Evolutionary conservation across 2,888 invertebrate genomes (phyloP), one percentile per base, ranked within the genome.

Genomic region (Thecocarcelia acutangulata): DNA sequence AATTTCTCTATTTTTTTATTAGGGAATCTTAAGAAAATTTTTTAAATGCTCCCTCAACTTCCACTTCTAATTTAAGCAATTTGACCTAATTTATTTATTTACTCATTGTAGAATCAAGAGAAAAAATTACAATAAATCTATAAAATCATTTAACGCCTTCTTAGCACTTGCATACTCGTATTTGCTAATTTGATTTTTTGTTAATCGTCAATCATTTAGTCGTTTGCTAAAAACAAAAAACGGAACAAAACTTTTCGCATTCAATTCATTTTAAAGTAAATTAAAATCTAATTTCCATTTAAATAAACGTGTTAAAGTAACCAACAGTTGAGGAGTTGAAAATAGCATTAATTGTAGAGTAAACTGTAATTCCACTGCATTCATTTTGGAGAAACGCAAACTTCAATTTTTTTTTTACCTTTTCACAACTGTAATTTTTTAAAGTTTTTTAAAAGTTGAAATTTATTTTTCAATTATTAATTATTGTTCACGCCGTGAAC

Each of bases 81-180:
- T 78, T 78, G 78, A 78, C 64, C 78, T 78, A 64, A 78, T 78
- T 78, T 70, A 46, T 44, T n/a, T n/a, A n/a, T n/a, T n/a, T 50
- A 44, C 46, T 37, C 15, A 44, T 54, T 73, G 42, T 52, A 11
- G 50, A 61, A 19, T 15, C 17, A 63, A 13, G 8, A 33, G 15
- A 64, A 46, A 2, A 40, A 37, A 73, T 13, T 21, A n/a, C 13
- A 37, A 17, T 40, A 24, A 28, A 19, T 48, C 61, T 54, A 64
- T 58, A 33, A 21, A 68, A 37, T 58, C 46, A 76, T 54, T 69
- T 58, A 52, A 72, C 64, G 66, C 64, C 61, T 50, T 33, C n/a
- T 70, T 46, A 50, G 33, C 56, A 52, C 42, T 64, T 58, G 64
- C 19, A 28, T 28, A 42, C 61, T 50, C 40, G n/a, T n/a, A 6